Evolutionary conservation across 2,797 vertebrate genomes (phyloP).

Genomic region (Halcyon chelicuti): DNA sequence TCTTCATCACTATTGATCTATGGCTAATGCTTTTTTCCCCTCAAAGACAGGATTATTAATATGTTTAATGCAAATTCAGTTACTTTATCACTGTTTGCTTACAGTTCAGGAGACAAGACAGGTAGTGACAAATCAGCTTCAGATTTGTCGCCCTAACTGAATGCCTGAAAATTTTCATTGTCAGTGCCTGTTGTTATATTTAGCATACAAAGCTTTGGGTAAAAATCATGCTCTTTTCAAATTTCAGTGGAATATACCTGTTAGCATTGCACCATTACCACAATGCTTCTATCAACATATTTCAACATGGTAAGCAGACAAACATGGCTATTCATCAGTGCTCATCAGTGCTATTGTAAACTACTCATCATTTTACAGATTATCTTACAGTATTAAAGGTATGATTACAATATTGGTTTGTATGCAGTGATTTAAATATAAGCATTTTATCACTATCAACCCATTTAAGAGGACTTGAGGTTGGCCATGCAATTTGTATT

Average conservation of each 20-base stretch:
- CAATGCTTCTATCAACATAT: background rate
- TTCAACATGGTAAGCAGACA: background rate
- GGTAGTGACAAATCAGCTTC: background rate
- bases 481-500: background rate
- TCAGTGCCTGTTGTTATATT: background rate
- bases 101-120: background rate
- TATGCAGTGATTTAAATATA: background rate
- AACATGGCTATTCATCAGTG: background rate
- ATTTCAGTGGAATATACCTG: background rate
- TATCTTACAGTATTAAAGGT: background rate
- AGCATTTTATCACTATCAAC: background rate
- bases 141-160: background rate
- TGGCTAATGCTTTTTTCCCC: background rate
- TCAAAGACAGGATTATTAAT: background rate
- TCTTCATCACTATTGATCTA: background rate
- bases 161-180: background rate
- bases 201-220: background rate
- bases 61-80: background rate
- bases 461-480: background rate
- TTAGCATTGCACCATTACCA: background rate
- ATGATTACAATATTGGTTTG: background rate
- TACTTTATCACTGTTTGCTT: background rate
- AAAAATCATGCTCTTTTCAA: background rate
- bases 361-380: background rate
- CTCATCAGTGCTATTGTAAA: background rate